Evolutionary conservation across 2,888 invertebrate genomes (phyloP).

Genomic region (Caenorhabditis becei): DNA sequence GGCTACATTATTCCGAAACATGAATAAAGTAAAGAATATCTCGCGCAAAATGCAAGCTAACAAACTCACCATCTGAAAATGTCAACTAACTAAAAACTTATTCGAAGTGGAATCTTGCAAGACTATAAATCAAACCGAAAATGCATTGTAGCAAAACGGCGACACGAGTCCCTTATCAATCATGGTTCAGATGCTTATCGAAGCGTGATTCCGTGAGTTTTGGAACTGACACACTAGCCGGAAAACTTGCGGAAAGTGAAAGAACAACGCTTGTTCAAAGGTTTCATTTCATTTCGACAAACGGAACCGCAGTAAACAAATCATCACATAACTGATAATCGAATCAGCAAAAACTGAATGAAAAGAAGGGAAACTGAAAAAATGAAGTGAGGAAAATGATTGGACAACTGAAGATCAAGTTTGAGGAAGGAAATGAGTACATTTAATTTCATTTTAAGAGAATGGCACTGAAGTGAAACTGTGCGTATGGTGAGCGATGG

Average conservation of each 20-base stretch:
- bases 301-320: constrained; percentile 36
- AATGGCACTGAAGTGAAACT: constrained; percentile 44
- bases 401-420: constrained; percentile 51
- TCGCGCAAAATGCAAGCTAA: no score
- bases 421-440: constrained; percentile 41
- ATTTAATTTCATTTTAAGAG: background rate
- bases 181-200: background rate
- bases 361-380: constrained; percentile 24
- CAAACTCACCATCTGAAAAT: no score
- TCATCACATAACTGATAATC: constrained; percentile 51
- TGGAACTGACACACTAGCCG: background rate
- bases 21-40: no score
- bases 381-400: background rate
- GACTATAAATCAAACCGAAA: constrained; percentile 4
- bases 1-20: background rate
- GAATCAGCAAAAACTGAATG: constrained; percentile 37
- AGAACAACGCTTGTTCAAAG: background rate
- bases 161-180: background rate
- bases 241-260: background rate
- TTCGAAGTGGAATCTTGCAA: background rate
- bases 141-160: background rate
- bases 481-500: constrained; percentile 52
- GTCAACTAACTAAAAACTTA: background rate
- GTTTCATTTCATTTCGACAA: constrained; percentile 42
- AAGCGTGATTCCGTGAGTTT: background rate